Conservation (phyloP, 1,140 invertebrate species). For the Ceratosolen fusciceps region DNA sequence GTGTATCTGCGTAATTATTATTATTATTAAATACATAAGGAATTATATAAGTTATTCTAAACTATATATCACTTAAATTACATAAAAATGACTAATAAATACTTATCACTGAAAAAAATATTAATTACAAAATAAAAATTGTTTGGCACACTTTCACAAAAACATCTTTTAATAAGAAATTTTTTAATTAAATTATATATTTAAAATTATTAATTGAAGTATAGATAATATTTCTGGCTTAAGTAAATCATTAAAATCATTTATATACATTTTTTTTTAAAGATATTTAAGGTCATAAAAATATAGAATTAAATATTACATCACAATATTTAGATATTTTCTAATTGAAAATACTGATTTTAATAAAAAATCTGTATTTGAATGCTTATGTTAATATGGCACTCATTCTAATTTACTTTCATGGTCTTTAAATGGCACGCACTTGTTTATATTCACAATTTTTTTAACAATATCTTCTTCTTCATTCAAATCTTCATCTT, state of each 20-base stretch:
- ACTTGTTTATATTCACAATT: slow-evolving; percentile 56
- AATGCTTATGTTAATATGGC: slow-evolving; percentile 50
- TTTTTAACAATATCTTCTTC: slow-evolving; percentile 74
- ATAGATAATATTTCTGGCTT: background rate
- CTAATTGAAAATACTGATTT: slow-evolving; percentile 52
- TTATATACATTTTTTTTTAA: slow-evolving; percentile 45
- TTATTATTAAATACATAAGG: no score
- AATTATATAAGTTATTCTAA: no score
- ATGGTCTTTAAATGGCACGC: slow-evolving; percentile 67
- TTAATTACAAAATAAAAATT: no score
- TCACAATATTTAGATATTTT: slow-evolving; percentile 54
- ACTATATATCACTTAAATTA: no score
- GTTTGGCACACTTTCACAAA: slow-evolving; percentile 37
- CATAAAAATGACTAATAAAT: no score
- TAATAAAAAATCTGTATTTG: slow-evolving; percentile 51
- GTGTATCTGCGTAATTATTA: no score
- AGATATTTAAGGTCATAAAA: slow-evolving; percentile 23
- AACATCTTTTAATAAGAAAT: background rate
- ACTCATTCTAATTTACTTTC: slow-evolving; percentile 58
- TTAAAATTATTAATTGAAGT: background rate
- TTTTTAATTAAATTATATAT: slow-evolving; percentile 15
- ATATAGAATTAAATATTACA: slow-evolving; percentile 38
- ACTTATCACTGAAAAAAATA: no score
- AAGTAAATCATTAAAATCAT: slow-evolving; percentile 18
- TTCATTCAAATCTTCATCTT: slow-evolving; percentile 65